Conservation (phyloP, 2,797 vertebrate species). For the Neosilurus hyrtlii region DNA sequence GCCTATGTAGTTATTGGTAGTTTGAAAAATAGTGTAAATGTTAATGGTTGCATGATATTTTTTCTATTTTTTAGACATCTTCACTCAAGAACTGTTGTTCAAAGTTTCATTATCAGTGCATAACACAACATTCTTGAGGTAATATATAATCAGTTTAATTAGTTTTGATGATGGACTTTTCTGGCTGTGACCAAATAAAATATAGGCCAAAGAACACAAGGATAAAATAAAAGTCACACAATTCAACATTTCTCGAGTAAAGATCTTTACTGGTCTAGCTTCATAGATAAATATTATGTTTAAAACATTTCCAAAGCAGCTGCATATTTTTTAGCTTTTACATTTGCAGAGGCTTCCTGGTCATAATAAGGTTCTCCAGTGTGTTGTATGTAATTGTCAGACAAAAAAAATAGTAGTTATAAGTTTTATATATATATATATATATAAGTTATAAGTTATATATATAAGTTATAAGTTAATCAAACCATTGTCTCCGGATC, state of each 20-base stretch:
- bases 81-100: not conserved
- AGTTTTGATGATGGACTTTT: conserved; percentile 33
- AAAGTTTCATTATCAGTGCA: not conserved
- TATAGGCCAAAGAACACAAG: conserved; percentile 6
- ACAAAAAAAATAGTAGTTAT: not conserved
- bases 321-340: not conserved
- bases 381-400: not conserved
- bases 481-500: not conserved
- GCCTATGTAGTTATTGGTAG: not conserved
- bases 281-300: not conserved
- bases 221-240: not conserved
- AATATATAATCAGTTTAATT: not conserved
- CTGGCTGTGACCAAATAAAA: conserved; percentile 25
- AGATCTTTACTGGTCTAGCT: conserved; percentile 10
- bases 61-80: not conserved
- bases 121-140: not conserved
- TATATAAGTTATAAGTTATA: too few species aligned
- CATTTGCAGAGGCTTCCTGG: conserved; percentile 3
- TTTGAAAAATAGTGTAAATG: not conserved
- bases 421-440: too few species aligned
- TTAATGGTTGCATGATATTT: not conserved
- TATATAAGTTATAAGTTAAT: conserved; percentile 19
- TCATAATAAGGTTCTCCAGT: not conserved
- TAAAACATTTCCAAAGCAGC: not conserved
- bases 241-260: conserved; percentile 5